A percentile compares a stretch with the other conserved stretches of the same genome.
phyloP scores from a whole-genome alignment of 1,140 invertebrate species.

The Brachionus asplanchnoidis region DNA sequence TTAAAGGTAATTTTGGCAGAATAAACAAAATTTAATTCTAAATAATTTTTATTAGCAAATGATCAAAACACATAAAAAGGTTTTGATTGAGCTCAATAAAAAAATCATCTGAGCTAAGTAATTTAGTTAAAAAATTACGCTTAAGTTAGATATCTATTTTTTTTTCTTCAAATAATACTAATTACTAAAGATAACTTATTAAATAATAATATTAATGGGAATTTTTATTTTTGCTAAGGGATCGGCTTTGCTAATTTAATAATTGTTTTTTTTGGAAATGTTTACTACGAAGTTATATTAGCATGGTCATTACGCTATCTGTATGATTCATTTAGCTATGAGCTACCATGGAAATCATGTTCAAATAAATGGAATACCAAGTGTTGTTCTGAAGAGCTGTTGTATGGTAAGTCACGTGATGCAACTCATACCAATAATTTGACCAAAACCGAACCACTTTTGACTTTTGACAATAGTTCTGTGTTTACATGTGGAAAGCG shows the following conservation, averaged over 20 bases:
- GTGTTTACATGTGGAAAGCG: neutral
- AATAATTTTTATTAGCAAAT: constrained; percentile 15
- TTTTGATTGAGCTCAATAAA: constrained; percentile 6
- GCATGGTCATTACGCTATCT: constrained; percentile 55
- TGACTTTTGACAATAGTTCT: neutral
- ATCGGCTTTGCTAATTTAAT: constrained; percentile 89
- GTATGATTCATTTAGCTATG: constrained; percentile 46
- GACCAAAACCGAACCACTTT: neutral
- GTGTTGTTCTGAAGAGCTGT: constrained; percentile 44
- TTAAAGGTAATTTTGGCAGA: constrained; percentile 64
- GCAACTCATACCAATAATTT: neutral
- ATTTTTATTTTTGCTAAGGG: constrained; percentile 13
- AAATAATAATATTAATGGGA: neutral
- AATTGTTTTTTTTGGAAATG: constrained; percentile 61
- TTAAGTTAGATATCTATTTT: neutral
- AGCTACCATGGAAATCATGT: constrained; percentile 42
- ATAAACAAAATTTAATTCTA: constrained; percentile 33
- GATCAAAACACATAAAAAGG: constrained; percentile 19
- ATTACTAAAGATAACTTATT: neutral
- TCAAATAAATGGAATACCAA: constrained; percentile 43
- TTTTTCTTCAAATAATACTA: neutral
- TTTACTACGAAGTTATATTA: constrained; percentile 49
- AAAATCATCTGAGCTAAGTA: neutral
- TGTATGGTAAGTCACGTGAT: neutral
- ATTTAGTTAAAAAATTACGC: neutral